A percentile compares a stretch with the other conserved stretches of the same genome.
phyloP scores from a whole-genome alignment of 2,888 invertebrate genomes.

The Catocala sponsa region DNA sequence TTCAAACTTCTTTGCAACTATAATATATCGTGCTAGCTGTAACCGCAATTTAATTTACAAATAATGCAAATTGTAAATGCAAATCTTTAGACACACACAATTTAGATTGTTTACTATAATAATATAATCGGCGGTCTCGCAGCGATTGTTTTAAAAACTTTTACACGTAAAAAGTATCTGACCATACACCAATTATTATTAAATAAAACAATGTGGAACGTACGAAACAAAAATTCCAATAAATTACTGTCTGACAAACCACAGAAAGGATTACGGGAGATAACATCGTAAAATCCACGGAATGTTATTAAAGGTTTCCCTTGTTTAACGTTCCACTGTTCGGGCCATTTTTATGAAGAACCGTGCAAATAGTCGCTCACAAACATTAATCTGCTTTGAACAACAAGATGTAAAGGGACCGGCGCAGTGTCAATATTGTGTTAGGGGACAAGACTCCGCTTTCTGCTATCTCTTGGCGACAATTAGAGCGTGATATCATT shows the following conservation, averaged over 20 bases:
- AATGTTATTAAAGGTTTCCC: constrained; percentile 73
- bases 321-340: constrained; percentile 79
- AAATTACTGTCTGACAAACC: constrained; percentile 37
- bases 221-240: constrained; percentile 21
- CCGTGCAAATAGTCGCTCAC: constrained; percentile 81
- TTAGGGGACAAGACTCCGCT: constrained; percentile 79
- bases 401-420: constrained; percentile 85
- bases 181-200: not conserved
- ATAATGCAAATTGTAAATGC: too few species aligned
- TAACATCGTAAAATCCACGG: constrained; percentile 71
- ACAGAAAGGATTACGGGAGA: constrained; percentile 63
- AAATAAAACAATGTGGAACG: constrained; percentile 6
- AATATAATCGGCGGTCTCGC: too few species aligned
- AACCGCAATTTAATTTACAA: too few species aligned
- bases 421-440: constrained; percentile 78
- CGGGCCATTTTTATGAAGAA: constrained; percentile 86
- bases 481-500: constrained; percentile 86
- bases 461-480: constrained; percentile 71
- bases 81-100: too few species aligned
- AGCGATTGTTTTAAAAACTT: too few species aligned
- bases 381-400: constrained; percentile 88
- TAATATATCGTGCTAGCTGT: too few species aligned
- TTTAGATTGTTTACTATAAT: too few species aligned
- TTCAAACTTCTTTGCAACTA: too few species aligned
- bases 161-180: too few species aligned